Evolutionary conservation across 2,888 invertebrate genomes (phyloP).

Genomic region (Calameuta idolon): DNA sequence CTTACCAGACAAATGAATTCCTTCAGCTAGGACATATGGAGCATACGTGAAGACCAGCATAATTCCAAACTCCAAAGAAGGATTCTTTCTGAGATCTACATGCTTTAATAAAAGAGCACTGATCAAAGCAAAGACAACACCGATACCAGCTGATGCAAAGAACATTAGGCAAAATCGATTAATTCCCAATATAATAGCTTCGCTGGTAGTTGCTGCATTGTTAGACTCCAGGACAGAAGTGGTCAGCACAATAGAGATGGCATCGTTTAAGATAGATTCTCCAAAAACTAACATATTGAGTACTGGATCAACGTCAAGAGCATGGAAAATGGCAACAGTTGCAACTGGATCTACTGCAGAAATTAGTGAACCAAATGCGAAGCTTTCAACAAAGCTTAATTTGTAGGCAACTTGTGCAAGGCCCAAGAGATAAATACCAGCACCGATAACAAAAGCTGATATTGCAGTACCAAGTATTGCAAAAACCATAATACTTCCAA

Average conservation of each 20-base stretch:
- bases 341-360: conserved; percentile 99
- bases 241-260: conserved; percentile 97
- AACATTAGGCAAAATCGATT: conserved; percentile 96
- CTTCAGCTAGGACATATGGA: conserved; percentile 98
- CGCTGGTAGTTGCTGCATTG: conserved; percentile 78
- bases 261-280: conserved; percentile 96
- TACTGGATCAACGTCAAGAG: conserved; percentile 95
- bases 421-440: conserved; percentile 94
- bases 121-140: conserved; percentile 92
- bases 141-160: conserved; percentile 97
- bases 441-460: conserved; percentile 96
- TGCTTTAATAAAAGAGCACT: conserved; percentile 94
- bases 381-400: conserved; percentile 95
- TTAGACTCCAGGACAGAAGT: conserved; percentile 84
- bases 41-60: conserved; percentile 99
- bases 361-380: conserved; percentile 97
- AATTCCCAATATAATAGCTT: conserved; percentile 89
- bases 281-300: conserved; percentile 99
- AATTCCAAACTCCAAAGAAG: conserved; percentile 97
- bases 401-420: conserved; percentile 91
- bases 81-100: conserved; percentile 95
- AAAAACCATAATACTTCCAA: conserved; percentile 98
- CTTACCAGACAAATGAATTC: conserved; percentile 90
- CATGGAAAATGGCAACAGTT: conserved; percentile 98
- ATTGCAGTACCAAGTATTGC: conserved; percentile 98